Base-by-base conservation (phyloP, 2,797 vertebrate genomes). In the Sternarchorhynchus goeldii region DNA sequence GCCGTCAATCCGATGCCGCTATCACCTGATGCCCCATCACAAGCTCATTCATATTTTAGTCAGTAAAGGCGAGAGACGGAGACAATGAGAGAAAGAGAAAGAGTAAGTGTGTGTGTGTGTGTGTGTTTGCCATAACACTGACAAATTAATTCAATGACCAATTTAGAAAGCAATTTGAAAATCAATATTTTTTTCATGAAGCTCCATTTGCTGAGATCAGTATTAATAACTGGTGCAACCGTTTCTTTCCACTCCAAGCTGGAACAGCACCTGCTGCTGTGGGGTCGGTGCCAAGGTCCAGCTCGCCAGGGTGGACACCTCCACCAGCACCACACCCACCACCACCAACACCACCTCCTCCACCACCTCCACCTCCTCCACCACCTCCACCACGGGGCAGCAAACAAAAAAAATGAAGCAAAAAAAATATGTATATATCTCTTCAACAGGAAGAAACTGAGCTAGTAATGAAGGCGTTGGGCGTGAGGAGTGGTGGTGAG, bases 21-120 rank as follows among this genome's bases (percentile, higher is more conserved):
- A 8, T 65, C 32, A 72, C 32, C 50, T 21, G 76, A 57, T 16
- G 65, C 65, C 36, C 21, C 20, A 72, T 64, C 59, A 73, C 69
- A 65, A 73, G 34, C 76, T 73, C 76, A 78, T 78, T 65, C 50
- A 78, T 78, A 78, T 78, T 78, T 78, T 58, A 78, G 36, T 7
- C 32, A 18, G 34, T 57, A n/a, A 70, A 39, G 39, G 56, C 59
- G 6, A 58, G 58, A 25, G 25, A 25, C 25, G 25, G 25, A 25
- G 25, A 25, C 25, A 25, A 25, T 25, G 25, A 16, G 34, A 8
- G 3, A n/a, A 31, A 56, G 16, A 70, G 20, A 53, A 39, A 32
- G 20, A 6, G 25, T 7, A 20, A 12, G 45, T 50, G 45, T 14
- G 45, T 50, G 45, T 50, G 41, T 45, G 41, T 45, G 41, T 8